Conservation (phyloP, 2,113 vertebrate species). For the Formicarius rufipectus region DNA sequence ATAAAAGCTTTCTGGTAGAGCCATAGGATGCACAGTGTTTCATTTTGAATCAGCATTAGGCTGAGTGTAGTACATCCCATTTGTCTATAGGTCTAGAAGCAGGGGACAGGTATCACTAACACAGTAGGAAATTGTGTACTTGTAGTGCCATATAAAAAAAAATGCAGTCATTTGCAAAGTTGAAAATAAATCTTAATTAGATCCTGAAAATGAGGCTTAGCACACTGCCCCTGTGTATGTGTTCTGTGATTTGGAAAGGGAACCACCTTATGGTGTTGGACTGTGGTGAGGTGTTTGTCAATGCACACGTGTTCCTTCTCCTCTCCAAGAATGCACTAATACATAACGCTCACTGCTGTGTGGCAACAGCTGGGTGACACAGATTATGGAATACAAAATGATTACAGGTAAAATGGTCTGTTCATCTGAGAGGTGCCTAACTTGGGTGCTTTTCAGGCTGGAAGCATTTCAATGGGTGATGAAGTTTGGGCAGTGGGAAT, state of each 20-base stretch:
- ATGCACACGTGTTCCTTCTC: not conserved
- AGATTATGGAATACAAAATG: not conserved
- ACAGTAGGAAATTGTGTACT: not conserved
- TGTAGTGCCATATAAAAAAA: not conserved
- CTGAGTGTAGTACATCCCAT: not conserved
- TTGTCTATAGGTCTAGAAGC: not conserved
- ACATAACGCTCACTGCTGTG: not conserved
- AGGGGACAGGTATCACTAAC: not conserved
- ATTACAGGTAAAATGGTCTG: not conserved
- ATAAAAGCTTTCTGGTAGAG: not conserved
- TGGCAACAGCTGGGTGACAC: not conserved
- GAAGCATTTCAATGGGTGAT: not conserved
- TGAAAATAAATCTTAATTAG: not conserved
- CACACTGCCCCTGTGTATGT: not conserved
- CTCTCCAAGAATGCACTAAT: not conserved
- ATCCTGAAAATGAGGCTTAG: not conserved
- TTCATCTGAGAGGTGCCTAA: not conserved
- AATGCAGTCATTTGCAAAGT: not conserved
- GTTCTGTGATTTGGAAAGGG: not conserved
- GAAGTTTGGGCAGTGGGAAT: not conserved
- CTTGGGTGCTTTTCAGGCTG: not conserved
- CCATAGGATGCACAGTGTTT: not conserved
- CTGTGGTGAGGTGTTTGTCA: not conserved
- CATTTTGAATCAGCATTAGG: not conserved
- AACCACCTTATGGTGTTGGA: accelerated